phyloP scores from a whole-genome alignment of 2,888 invertebrate genomes.

The Candidula unifasciata region DNA sequence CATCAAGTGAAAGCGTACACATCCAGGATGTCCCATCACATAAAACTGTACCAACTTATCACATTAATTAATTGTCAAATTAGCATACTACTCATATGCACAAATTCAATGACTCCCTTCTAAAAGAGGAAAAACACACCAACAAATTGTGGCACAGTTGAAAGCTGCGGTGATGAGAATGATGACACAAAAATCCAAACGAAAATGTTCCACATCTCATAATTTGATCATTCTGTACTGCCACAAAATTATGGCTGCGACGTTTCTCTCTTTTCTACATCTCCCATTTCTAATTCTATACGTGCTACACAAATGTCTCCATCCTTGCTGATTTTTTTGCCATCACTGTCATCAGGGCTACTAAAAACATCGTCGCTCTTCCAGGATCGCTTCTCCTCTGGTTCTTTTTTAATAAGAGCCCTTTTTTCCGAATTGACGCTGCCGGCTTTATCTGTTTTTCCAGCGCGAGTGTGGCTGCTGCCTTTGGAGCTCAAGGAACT shows the following conservation, averaged over 20 bases:
- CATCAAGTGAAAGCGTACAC: no score
- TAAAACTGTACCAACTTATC: no score
- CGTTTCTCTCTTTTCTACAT: neutral
- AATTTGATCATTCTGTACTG: neutral
- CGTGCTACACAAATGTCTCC: neutral
- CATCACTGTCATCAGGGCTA: neutral
- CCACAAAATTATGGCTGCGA: neutral
- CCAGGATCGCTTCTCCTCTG: neutral
- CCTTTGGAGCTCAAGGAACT: neutral
- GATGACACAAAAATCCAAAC: no score
- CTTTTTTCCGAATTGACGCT: slow-evolving; percentile 27
- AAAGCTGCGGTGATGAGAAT: no score
- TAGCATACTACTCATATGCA: no score
- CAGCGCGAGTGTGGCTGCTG: slow-evolving; percentile 16
- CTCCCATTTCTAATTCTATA: neutral
- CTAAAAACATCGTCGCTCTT: neutral
- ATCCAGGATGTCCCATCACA: no score
- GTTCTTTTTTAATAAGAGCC: slow-evolving; percentile 20
- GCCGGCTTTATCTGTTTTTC: slow-evolving; percentile 1
- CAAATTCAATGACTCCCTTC: no score
- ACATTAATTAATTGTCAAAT: no score
- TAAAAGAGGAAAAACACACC: no score
- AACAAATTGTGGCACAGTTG: no score
- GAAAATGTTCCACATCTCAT: neutral
- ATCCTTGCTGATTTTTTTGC: neutral